Evolutionary conservation across 2,797 vertebrate genomes (phyloP), one percentile per base, ranked within the genome.

Genomic region (Bufotes viridis): DNA sequence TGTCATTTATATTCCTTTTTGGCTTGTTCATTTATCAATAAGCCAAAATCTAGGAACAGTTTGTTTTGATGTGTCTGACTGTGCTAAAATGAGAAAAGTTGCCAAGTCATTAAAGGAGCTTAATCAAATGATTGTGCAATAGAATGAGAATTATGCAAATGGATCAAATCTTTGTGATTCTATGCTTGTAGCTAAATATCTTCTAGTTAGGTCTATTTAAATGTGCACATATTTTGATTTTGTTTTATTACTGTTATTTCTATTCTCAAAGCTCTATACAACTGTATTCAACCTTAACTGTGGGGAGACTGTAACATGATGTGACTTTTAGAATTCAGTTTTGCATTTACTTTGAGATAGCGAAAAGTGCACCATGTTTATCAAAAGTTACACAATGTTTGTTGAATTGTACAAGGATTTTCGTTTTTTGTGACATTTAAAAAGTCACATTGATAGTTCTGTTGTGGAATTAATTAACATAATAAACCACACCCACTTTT

Each of bases 141-240:
- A 20, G 34, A 74, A 74, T 74, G 26, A 74, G 7, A 42, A 74
- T 74, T 74, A 74, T 74, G 70, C 70, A 74, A 74, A 74, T 74
- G 29, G 2, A 11, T 42, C 17, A 74, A 74, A 42, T 34, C 29
- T 3, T 17, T 74, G 29, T 74, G 34, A 17, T 20, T 18, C 7
- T 29, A 5, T 49, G 70, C 34, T 9, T 10, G 70, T 17, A 49
- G 70, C 29, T 49, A 42, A 72, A 69, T 29, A 29, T 70, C 67
- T 29, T 34, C 67, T 29, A 29, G 67, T 15, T 70, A 26, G 24
- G 67, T 7, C n/a, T 26, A 24, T 67, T n/a, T 26, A 67, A 24
- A 67, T 67, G 24, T 65, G 63, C 63, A 67, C 24, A 67, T 67
- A 67, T 67, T 24, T 42, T 42, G 42, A 42, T 42, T 42, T 60